Conservation (phyloP, 2,113 vertebrate genomes). For the Ploceus nigricollis region DNA sequence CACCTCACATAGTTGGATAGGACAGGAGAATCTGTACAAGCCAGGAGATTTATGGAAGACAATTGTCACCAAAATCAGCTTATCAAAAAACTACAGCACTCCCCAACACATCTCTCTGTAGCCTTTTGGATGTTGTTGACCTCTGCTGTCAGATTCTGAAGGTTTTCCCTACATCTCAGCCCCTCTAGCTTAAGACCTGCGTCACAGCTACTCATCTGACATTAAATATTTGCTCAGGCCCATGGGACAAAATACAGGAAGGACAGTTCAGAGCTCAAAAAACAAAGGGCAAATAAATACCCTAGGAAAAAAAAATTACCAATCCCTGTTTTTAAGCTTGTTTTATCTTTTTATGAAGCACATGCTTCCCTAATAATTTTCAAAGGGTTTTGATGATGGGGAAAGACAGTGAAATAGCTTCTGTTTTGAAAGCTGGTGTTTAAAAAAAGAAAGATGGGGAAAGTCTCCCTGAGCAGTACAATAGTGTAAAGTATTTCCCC, state of each 20-base stretch:
- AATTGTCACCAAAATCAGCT: background rate
- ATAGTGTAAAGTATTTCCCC: background rate
- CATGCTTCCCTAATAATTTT: background rate
- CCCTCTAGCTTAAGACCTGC: background rate
- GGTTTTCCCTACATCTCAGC: background rate
- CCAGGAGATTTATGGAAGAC: background rate
- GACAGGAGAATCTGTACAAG: background rate
- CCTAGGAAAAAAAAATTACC: background rate
- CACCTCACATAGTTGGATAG: background rate
- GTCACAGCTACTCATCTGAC: background rate
- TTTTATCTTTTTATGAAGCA: background rate
- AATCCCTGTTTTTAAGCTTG: background rate
- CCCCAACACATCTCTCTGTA: background rate
- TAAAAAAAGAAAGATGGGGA: background rate
- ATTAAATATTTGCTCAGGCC: background rate
- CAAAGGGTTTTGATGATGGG: background rate
- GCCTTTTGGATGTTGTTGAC: background rate
- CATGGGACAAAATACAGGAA: background rate
- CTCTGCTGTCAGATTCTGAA: background rate
- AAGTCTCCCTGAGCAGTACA: background rate
- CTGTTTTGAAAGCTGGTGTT: background rate
- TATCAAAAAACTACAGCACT: background rate
- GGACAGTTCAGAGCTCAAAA: background rate
- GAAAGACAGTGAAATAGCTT: background rate
- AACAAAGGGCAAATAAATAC: background rate